phyloP scores from a whole-genome alignment of 2,113 vertebrate genomes.

The Martes martes region DNA sequence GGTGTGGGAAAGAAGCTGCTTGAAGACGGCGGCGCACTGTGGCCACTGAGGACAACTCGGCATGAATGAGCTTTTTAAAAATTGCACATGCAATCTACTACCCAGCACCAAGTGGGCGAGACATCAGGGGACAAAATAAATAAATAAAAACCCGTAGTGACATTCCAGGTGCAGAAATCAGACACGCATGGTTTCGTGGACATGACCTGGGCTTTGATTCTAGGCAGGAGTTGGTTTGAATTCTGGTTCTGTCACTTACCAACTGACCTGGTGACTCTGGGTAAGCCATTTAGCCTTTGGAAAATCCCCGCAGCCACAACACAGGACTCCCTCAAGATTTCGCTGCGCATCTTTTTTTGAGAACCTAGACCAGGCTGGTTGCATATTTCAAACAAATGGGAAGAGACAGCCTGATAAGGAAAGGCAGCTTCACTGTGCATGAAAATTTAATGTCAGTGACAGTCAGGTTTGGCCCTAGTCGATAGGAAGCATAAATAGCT shows the following conservation, averaged over 20 bases:
- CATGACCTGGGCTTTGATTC: constrained; percentile 51
- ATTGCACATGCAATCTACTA: background rate
- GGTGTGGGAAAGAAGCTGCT: background rate
- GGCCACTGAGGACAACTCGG: background rate
- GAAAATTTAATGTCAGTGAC: constrained; percentile 71
- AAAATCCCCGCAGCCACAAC: background rate
- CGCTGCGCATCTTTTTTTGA: background rate
- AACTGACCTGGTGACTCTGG: background rate
- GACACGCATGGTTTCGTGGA: constrained; percentile 43
- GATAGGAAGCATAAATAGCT: constrained; percentile 73
- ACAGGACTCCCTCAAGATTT: background rate
- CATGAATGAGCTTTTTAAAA: constrained; percentile 42
- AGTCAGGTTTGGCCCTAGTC: constrained; percentile 67
- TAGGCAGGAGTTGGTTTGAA: background rate
- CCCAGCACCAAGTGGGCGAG: background rate
- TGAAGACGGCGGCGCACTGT: background rate
- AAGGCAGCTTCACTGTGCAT: constrained; percentile 9
- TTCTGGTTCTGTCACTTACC: constrained; percentile 26
- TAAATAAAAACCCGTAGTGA: constrained; percentile 54
- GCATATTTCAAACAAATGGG: constrained; percentile 48
- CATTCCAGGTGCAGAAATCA: constrained; percentile 51
- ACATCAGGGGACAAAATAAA: constrained; percentile 53
- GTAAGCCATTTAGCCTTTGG: background rate
- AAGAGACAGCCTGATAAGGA: constrained; percentile 56
- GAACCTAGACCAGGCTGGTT: background rate